Evolutionary conservation across 2,797 vertebrate species (phyloP).

Genomic region (Cyclopterus lumpus): DNA sequence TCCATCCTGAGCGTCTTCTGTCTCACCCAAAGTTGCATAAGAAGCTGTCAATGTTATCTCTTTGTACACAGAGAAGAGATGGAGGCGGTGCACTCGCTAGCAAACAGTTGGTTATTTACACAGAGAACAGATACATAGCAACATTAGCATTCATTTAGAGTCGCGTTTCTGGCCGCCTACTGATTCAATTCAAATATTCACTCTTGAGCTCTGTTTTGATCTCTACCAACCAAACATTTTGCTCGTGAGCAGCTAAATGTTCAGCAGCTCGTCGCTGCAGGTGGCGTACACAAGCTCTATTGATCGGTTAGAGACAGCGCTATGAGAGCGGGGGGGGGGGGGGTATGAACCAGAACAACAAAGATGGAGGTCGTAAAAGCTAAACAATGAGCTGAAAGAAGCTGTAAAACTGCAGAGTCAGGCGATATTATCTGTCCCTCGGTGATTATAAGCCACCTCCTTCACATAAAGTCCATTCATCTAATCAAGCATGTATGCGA

Average conservation of each 20-base stretch:
- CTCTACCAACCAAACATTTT: background rate
- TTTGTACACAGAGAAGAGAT: background rate
- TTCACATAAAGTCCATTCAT: background rate
- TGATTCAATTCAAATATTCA: background rate
- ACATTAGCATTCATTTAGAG: background rate
- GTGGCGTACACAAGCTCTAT: no score
- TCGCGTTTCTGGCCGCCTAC: background rate
- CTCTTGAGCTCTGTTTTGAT: background rate
- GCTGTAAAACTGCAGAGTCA: background rate
- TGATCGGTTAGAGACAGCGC: no score
- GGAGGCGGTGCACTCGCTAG: background rate
- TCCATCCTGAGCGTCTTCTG: background rate
- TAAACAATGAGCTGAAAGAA: background rate
- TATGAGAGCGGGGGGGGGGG: no score
- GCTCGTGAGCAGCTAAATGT: background rate
- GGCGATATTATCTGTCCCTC: background rate
- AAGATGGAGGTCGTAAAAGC: background rate
- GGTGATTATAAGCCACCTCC: background rate
- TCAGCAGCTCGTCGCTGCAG: background rate
- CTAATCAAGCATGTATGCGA: background rate
- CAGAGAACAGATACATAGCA: background rate
- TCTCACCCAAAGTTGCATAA: background rate
- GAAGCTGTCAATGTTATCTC: background rate
- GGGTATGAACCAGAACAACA: background rate
- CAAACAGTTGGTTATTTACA: background rate